Evolutionary conservation across 2,113 vertebrate genomes (phyloP), one percentile per base, ranked within the genome.

Genomic region (Cyprinodon variegatus): DNA sequence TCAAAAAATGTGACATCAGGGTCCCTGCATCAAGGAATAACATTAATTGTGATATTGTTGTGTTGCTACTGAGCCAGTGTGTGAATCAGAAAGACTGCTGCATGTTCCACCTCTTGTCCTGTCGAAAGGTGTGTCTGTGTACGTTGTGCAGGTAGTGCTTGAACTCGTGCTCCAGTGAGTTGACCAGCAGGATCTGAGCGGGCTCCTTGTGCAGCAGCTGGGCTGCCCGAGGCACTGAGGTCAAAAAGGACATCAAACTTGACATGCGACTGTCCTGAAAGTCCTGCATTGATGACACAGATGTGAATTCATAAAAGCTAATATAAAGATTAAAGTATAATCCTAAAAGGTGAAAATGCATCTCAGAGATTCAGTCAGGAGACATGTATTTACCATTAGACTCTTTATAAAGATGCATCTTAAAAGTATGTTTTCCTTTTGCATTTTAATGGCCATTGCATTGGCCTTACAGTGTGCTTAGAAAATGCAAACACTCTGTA

Each of bases 1-100:
- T 95, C 94, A 76, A 92, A 95, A 76, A 95, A 95, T 2, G 88
- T 94, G 14, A 95, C 86, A 13, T 95, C 94, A 62, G 94, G 94
- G 50, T 95, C 93, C 72, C 94, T 95, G 86, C 15, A 15, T n/a
- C 68, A 68, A 72, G 7, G 85, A 15, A 86, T 43, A 45, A 3
- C 20, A n/a, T 61, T 10, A 36, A 53, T 72, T 2, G 72, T 48
- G 63, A 59, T 10, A 3, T 40, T 71, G 48, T 59, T 46, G 0
- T 14, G 1, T 17, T 40, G 65, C 3, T 39, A 29, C 0, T 17
- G 53, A 37, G 20, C 40, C 22, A 15, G 0, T 17, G 0, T 39
- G 13, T 29, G 38, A 20, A 22, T 46, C 17, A 17, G 38, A 17
- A 43, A 37, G 9, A 41, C 4, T n/a, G 3, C 3, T 17, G 53